These are phyloP conservation scores for Limonius californicus DNA, from an alignment of 1,140 invertebrate genomes.

Conservation along the genomic window DNA sequence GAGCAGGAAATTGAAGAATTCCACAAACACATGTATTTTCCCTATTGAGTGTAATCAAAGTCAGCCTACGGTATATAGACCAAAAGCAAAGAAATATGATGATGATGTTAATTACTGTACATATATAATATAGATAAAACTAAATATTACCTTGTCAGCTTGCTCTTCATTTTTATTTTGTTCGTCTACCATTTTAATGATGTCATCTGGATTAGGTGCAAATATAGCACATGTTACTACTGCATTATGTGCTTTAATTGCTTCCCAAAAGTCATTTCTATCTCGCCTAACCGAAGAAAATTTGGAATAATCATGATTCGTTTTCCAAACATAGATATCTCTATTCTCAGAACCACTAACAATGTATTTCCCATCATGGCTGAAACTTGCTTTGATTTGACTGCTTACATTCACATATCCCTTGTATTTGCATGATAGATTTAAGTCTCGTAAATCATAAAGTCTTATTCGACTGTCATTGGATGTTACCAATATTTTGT, in stretches of 20 bases:
- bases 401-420: slow-evolving; percentile 94
- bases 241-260: slow-evolving; percentile 94
- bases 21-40: too few species aligned
- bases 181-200: slow-evolving; percentile 69
- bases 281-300: slow-evolving; percentile 91
- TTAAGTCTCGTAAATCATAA: slow-evolving; percentile 94
- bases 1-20: too few species aligned
- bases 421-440: slow-evolving; percentile 91
- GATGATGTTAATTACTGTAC: too few species aligned
- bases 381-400: slow-evolving; percentile 96
- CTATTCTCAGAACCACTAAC: slow-evolving; percentile 98
- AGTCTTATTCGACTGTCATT: slow-evolving; percentile 96
- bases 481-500: slow-evolving; percentile 96
- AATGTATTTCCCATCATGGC: slow-evolving; percentile 95
- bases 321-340: slow-evolving; percentile 97
- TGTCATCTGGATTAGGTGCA: slow-evolving; percentile 90
- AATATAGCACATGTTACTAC: slow-evolving; percentile 97
- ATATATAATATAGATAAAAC: too few species aligned
- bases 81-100: too few species aligned
- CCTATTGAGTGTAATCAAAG: too few species aligned
- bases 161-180: slow-evolving; percentile 24
- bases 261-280: slow-evolving; percentile 97
- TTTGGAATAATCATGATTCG: slow-evolving; percentile 93
- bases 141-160: slow-evolving; percentile 16
- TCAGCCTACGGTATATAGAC: too few species aligned